Evolutionary conservation across 2,113 vertebrate species (phyloP).

Genomic region (Antechinus flavipes): DNA sequence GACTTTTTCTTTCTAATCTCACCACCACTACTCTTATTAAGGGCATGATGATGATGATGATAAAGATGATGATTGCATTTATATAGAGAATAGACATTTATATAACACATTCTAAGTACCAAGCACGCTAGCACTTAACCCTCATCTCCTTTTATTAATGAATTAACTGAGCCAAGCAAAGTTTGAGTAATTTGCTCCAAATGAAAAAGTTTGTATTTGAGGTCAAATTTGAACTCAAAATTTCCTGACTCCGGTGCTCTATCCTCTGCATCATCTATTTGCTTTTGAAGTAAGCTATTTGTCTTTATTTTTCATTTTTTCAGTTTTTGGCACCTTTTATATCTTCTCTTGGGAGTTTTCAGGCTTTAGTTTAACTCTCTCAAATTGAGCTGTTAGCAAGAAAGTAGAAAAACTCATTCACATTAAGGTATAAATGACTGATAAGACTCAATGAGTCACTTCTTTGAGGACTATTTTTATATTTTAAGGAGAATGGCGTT

Average conservation of each 20-base stretch:
- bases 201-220: not conserved
- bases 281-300: not conserved
- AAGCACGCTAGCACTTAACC: not conserved
- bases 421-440: not conserved
- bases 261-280: not conserved
- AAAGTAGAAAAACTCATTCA: not conserved
- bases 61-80: not conserved
- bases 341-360: not conserved
- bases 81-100: not conserved
- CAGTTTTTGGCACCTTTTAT: not conserved
- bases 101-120: not conserved
- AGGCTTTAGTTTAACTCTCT: not conserved
- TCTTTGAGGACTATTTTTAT: not conserved
- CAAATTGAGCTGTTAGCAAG: not conserved
- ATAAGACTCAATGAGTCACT: conserved; percentile 6
- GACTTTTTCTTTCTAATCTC: not conserved
- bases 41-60: not conserved
- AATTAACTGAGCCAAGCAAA: not conserved
- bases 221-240: not conserved
- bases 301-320: not conserved
- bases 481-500: not conserved
- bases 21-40: not conserved
- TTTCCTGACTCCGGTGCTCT: not conserved
- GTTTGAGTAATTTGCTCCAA: not conserved
- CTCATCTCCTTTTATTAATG: not conserved